Evolutionary conservation across 2,797 vertebrate genomes (phyloP), one percentile per base, ranked within the genome.

Genomic region (Microcaecilia unicolor): DNA sequence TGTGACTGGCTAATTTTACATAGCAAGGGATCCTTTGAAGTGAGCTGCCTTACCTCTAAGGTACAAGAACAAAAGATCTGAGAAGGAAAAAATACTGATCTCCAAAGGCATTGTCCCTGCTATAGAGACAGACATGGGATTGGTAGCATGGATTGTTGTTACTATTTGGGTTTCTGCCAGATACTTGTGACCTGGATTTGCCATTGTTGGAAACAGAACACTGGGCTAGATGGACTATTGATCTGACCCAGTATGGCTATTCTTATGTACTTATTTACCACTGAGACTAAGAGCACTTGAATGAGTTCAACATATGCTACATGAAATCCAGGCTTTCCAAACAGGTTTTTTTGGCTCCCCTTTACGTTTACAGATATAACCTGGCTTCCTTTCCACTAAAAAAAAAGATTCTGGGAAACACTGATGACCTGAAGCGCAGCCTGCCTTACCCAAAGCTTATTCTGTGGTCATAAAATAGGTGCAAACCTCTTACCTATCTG

Each of bases 31-130:
- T 53, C 24, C 27, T 55, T 30, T 50, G 32, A 55, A 51, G 5
- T 14, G 18, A 39, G 54, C 37, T 36, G 18, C 28, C 34, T 35
- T 30, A 40, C 25, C 25, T 29, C 47, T 33, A 44, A 35, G 42
- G 37, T 40, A 48, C 39, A 43, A 37, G 38, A 60, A 33, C 27
- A 28, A 55, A 17, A 8, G 8, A 28, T 40, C 24, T 47, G 18
- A 44, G 17, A 32, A 8, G 5, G 20, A 21, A 28, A n/a, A 50
- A 37, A 39, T 18, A 33, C 29, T n/a, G 43, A 35, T 26, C 19
- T 54, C 27, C 44, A 34, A 45, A 41, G 32, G 51, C 49, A 35
- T 15, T 5, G 37, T 34, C 51, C 58, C 15, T 45, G 14, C 33
- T 28, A n/a, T n/a, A n/a, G n/a, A n/a, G n/a, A n/a, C n/a, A n/a